Evolutionary conservation across 2,888 invertebrate genomes (phyloP).

Genomic region (Heliothis peltigera): DNA sequence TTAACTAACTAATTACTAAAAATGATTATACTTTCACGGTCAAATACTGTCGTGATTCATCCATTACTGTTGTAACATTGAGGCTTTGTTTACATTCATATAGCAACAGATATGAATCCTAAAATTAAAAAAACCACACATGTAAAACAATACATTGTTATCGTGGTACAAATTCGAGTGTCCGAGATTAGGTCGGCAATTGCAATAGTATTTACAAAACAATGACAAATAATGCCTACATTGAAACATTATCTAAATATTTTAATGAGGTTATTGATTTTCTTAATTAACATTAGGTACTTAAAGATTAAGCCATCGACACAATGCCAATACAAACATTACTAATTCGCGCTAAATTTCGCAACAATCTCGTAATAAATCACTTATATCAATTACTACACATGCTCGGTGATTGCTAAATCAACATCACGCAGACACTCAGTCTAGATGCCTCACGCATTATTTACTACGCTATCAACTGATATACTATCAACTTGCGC

Average conservation of each 20-base stretch:
- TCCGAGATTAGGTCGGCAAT: conserved; percentile 1
- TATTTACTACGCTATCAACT: conserved; percentile 64
- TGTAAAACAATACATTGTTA: neutral
- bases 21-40: neutral
- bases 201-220: conserved; percentile 1
- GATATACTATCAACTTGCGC: conserved; percentile 68
- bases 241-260: neutral
- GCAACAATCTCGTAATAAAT: conserved; percentile 8
- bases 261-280: neutral
- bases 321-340: neutral
- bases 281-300: neutral
- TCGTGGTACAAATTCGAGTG: conserved; percentile 5
- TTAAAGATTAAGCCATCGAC: neutral
- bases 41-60: neutral
- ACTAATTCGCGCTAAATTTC: neutral
- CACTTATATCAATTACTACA: conserved; percentile 5
- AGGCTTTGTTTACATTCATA: neutral
- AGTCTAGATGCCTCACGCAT: conserved; percentile 57
- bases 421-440: conserved; percentile 49
- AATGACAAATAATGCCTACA: neutral
- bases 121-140: conserved; percentile 3
- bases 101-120: conserved; percentile 7
- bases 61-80: neutral
- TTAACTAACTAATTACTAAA: too few relatives aligned
- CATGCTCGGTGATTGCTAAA: conserved; percentile 44